Percentiles rank a stretch among this genome's conserved stretches.
phyloP scores from a whole-genome alignment of 2,888 invertebrate genomes.

The Tenodera sinensis region DNA sequence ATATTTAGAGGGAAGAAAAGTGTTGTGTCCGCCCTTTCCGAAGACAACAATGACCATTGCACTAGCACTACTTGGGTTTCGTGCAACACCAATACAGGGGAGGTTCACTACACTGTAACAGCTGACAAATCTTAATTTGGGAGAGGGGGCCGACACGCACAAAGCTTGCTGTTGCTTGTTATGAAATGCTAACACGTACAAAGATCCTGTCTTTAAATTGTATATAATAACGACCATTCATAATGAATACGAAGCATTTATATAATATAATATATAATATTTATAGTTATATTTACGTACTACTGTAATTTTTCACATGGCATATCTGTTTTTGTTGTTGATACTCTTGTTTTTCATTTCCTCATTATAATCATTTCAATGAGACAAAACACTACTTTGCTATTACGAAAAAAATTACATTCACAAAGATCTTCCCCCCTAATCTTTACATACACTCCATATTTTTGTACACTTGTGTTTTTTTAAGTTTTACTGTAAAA shows the following conservation, averaged over 20 bases:
- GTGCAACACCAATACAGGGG: constrained; percentile 10
- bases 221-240: constrained; percentile 28
- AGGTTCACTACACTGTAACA: background rate
- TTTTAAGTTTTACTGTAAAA: background rate
- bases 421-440: background rate
- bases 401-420: background rate
- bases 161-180: constrained; percentile 7
- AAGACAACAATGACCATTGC: background rate
- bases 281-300: background rate
- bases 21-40: constrained; percentile 9
- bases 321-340: background rate
- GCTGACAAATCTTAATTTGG: background rate
- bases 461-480: constrained; percentile 1
- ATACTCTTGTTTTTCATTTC: background rate
- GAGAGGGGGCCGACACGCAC: background rate
- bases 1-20: background rate
- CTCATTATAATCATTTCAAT: background rate
- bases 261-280: constrained; percentile 16
- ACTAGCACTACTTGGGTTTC: background rate
- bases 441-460: constrained; percentile 1
- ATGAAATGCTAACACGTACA: constrained; percentile 29
- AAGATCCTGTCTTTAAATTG: constrained; percentile 21
- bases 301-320: background rate
- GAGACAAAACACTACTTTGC: background rate
- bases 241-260: constrained; percentile 26